Base-by-base conservation (phyloP, 2,113 vertebrate species). In the Trematocara unimaculatum region DNA sequence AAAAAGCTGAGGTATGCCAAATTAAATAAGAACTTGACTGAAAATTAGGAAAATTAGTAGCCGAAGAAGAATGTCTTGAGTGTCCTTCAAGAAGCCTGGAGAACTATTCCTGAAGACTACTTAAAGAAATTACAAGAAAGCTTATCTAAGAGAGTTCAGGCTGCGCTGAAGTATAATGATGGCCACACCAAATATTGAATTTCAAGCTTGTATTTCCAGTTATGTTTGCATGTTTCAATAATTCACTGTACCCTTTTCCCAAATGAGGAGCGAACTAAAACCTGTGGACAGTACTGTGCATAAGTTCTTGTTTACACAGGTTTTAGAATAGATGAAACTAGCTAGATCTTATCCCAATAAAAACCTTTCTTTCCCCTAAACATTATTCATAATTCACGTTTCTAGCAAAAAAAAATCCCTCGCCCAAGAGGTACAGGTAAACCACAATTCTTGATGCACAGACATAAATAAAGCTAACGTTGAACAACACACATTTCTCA, bases 401-500 rank as follows among this genome's bases (percentile, higher is more conserved):
- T 53, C 20, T 64, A 9, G 13, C 13, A 55, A 18, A 55, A 6
- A 29, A 62, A 33, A 85, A 9, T 11, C 15, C 33, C 56, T 81
- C 11, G 12, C 26, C 62, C 31, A 56, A 9, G 2, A 67, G 79
- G 14, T 81, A 12, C 31, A 84, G 62, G 77, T 64, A 80, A 83
- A 79, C 15, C n/a, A 87, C 83, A 23, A 72, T 82, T 53, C 53
- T 4, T 13, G n/a, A 4, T 3, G 12, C 4, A 18, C 18, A 56
- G 17, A 20, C 67, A 82, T 45, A 53, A 84, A 88, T 62, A 83
- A 84, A 88, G 74, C 62, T 78, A 70, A 88, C 87, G 79, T 79
- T 89, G 64, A 90, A 72, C 82, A n/a, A 13, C 70, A 72, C 82
- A 82, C 8, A 91, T 91, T 88, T 67, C 40, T 83, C 54, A 81